Evolutionary conservation across 1,140 invertebrate genomes (phyloP), one percentile per base, ranked within the genome.

Genomic region (Trichonephila clavipes): DNA sequence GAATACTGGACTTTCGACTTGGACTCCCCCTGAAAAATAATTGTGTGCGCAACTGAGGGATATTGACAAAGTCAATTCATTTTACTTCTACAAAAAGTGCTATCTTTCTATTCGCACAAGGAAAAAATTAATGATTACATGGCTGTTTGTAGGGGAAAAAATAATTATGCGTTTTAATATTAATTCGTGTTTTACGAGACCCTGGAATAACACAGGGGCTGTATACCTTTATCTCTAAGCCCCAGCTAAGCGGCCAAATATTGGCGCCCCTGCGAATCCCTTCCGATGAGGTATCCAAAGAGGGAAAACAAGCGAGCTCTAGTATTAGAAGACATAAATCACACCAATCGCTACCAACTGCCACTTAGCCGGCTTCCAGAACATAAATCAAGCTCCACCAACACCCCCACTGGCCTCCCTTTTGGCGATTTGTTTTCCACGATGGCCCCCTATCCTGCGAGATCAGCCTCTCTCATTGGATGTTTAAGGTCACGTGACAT

Each of bases 311-410:
- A 88, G 86, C 91, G 72, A 61, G 72, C 85, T 66, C 92, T 93
- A 83, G 93, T 94, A 94, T 94, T 94, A 94, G 88, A 72, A 69
- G 61, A 61, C 93, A 90, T 94, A 94, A 94, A 94, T 94, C 93
- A 94, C 88, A 62, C 87, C 93, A 94, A 94, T 94, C 93, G 93
- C 93, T 94, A 94, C 93, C 87, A 94, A 94, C 93, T 94, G 93
- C 93, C 93, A 94, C 93, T 94, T 94, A 94, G 88, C 62, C 81
- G n/a, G 86, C 72, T 94, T 28, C 87, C 58, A 59, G 93, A 83
- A 89, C 88, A 94, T 94, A 89, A 94, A 94, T 94, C 93, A 94
- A 88, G 69, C 28, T 8, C 62, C 62, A 24, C 91, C 66, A 24
- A n/a, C 69, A 18, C 34, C 61, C 59, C 24, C 44, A 40, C 62